Evolutionary conservation across 2,113 vertebrate genomes (phyloP).

Genomic region (Odontophorus gujanensis): DNA sequence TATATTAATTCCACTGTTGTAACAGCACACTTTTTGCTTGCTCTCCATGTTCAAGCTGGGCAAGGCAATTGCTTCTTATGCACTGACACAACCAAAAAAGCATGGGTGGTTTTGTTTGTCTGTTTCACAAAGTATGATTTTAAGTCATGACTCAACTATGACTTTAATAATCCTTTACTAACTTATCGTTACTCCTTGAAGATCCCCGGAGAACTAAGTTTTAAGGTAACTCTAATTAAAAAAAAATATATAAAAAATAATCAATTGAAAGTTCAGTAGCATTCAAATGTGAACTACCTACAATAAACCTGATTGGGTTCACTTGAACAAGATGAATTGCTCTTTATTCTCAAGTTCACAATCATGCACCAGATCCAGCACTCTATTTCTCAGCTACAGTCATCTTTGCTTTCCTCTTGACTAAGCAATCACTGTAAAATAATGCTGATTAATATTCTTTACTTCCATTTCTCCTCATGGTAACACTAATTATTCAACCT

Average conservation of each 20-base stretch:
- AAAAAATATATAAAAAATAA: not conserved
- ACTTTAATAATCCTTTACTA: not conserved
- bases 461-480: slow-evolving; percentile 1
- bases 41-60: not conserved
- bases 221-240: not conserved
- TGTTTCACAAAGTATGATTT: not conserved
- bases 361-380: slow-evolving; percentile 9
- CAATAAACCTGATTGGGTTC: slow-evolving; percentile 45
- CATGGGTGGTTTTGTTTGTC: not conserved
- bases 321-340: slow-evolving; percentile 12
- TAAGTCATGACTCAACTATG: not conserved
- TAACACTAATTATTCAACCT: slow-evolving; percentile 3
- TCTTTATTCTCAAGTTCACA: not conserved
- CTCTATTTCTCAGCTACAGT: not conserved
- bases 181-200: not conserved
- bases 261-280: not conserved
- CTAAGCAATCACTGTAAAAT: slow-evolving; percentile 40
- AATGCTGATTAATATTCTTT: slow-evolving; percentile 49
- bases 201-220: not conserved
- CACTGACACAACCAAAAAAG: not conserved
- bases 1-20: not conserved
- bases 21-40: not conserved
- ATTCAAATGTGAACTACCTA: slow-evolving; percentile 26
- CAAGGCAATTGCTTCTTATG: not conserved
- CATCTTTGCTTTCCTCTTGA: slow-evolving; percentile 15